Conservation (phyloP, 2,888 invertebrate genomes). For the Ectobius pallidus region DNA sequence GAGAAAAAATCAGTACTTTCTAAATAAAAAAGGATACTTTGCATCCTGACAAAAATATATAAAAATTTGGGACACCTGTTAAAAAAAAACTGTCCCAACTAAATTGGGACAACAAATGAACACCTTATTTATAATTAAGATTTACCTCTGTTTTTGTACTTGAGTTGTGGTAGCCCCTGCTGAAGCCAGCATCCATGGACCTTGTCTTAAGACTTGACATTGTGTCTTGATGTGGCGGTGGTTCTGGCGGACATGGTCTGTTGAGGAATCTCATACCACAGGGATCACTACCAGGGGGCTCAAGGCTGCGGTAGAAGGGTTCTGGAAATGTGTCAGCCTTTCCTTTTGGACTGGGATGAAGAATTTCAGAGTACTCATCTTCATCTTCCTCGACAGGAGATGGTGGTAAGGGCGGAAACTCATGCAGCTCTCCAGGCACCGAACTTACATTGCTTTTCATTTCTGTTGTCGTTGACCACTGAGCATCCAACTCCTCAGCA, state of each 20-base stretch:
- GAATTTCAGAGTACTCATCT: slow-evolving; percentile 74
- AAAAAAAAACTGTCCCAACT: too few relatives aligned
- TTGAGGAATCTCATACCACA: slow-evolving; percentile 10
- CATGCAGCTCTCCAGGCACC: slow-evolving; percentile 55
- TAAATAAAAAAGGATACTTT: too few relatives aligned
- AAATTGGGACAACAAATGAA: too few relatives aligned
- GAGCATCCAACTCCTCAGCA: slow-evolving; percentile 42
- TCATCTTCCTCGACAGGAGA: slow-evolving; percentile 82
- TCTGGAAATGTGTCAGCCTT: slow-evolving; percentile 47
- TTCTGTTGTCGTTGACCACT: slow-evolving; percentile 47
- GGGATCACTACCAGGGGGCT: slow-evolving; percentile 47
- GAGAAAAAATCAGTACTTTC: too few relatives aligned
- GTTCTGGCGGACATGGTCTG: slow-evolving; percentile 64
- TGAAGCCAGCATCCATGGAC: slow-evolving; percentile 84
- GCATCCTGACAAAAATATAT: too few relatives aligned
- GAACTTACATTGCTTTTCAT: slow-evolving; percentile 44
- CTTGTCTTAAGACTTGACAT: slow-evolving; percentile 78
- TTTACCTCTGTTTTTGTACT: slow-evolving; percentile 55
- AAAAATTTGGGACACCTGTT: too few relatives aligned
- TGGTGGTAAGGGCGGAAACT: slow-evolving; percentile 80
- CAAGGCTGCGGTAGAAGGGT: slow-evolving; percentile 47
- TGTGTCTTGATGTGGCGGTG: slow-evolving; percentile 71
- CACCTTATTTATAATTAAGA: too few relatives aligned
- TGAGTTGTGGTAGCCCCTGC: slow-evolving; percentile 55
- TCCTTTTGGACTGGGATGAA: slow-evolving; percentile 55